These are phyloP conservation scores for Acipenser oxyrinchus DNA, from an alignment of 2,797 vertebrate genomes.

Conservation along the genomic window DNA sequence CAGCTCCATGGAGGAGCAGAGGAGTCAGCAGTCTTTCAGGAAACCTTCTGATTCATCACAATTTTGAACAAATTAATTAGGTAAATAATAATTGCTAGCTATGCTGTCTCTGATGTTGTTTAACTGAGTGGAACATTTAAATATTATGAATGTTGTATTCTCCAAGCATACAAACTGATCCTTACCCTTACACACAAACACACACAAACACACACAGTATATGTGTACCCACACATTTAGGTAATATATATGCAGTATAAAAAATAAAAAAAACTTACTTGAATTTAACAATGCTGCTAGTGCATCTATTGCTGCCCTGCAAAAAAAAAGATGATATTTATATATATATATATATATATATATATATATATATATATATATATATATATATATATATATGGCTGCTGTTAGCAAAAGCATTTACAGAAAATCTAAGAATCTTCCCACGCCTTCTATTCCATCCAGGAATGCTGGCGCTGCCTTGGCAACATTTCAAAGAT, in stretches of 20 bases:
- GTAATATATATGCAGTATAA: background rate
- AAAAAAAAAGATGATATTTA: slow-evolving; percentile 37
- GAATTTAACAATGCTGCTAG: slow-evolving; percentile 74
- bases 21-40: too few species aligned
- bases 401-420: background rate
- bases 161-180: too few species aligned
- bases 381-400: background rate
- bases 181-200: too few species aligned
- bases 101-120: too few species aligned
- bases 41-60: too few species aligned
- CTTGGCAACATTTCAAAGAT: background rate
- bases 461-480: background rate
- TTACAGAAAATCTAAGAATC: background rate
- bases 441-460: too few species aligned
- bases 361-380: background rate
- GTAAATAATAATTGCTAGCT: too few species aligned
- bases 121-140: too few species aligned
- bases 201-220: background rate
- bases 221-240: background rate
- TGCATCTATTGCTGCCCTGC: slow-evolving; percentile 72
- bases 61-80: too few species aligned
- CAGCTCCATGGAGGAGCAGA: too few species aligned
- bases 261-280: slow-evolving; percentile 64
- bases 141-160: too few species aligned
- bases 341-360: background rate